phyloP scores from a whole-genome alignment of 2,888 invertebrate genomes.

The Oligia strigilis region DNA sequence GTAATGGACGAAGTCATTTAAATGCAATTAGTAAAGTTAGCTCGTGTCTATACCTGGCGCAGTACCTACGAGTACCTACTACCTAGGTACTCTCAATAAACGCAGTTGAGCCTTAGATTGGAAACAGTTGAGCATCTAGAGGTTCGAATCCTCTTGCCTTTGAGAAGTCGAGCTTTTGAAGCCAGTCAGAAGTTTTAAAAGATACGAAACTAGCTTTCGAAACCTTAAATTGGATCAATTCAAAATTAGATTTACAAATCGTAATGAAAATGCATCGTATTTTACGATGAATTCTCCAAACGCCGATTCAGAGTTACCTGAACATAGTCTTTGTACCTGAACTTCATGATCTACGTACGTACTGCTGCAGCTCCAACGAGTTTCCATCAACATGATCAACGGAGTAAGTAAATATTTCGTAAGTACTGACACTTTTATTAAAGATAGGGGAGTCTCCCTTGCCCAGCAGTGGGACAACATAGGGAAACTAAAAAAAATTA shows the following conservation, averaged over 20 bases:
- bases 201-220: too few relatives aligned
- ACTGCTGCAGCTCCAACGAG: background rate
- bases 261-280: background rate
- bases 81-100: background rate
- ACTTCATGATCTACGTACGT: too few relatives aligned
- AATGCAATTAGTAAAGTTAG: conserved; percentile 19
- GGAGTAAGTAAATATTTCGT: conserved; percentile 20
- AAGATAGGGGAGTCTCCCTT: background rate
- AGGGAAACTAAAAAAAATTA: too few relatives aligned
- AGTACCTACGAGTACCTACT: background rate
- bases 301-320: background rate
- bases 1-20: conserved; percentile 26
- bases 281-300: background rate
- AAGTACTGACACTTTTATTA: background rate
- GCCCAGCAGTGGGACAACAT: background rate
- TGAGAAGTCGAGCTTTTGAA: background rate
- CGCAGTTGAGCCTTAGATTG: background rate
- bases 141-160: background rate
- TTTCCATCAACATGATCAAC: background rate
- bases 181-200: background rate
- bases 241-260: background rate
- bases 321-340: too few relatives aligned
- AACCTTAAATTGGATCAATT: background rate
- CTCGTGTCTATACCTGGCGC: background rate
- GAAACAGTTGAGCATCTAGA: background rate